Base-by-base conservation (phyloP, 2,888 invertebrate genomes). In the Azorinus chamasolen region DNA sequence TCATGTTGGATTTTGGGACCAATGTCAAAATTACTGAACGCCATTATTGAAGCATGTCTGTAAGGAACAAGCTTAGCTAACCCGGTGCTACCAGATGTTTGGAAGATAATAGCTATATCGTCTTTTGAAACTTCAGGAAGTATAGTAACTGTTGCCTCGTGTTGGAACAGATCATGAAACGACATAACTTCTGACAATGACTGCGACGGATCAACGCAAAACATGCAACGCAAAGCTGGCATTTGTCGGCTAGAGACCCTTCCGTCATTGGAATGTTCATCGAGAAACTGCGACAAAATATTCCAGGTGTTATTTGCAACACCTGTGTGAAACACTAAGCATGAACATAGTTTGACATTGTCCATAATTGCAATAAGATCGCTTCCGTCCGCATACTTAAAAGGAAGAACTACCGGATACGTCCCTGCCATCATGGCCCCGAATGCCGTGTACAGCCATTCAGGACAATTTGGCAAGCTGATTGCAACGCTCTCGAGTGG, bases 351-450 rank as follows among this genome's bases (percentile, higher is more conserved):
- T 16, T 46, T 37, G 10, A 78, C n/a, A 20, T 48, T 63, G 45
- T 75, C 53, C 74, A 79, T 71, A n/a, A 68, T 25, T 1, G 79
- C 71, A 1, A 75, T 18, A 3, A 75, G 59, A 53, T 79, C 79
- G 45, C 74, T 75, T 53, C 79, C 75, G 45, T 79, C 71, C 16
- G n/a, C 63, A 55, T 75, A 79, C 2, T 74, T 79, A 51, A 79
- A 79, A 4, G 70, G 32, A 5, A 75, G 12, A 16, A 51, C 55
- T 3, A 63, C 48, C 14, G 71, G 66, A 0, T 24, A 48, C 1
- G 64, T 65, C 6, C 79, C 71, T 0, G 71, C 71, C 8, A 68
- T 43, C 48, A 75, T 68, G 3, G 71, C 45, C 0, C 79, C 79
- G 25, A 68, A 79, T 16, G 63, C 22, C 1, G 51, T 51, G 39